phyloP scores from a whole-genome alignment of 2,888 invertebrate genomes.

The Lobophora halterata region DNA sequence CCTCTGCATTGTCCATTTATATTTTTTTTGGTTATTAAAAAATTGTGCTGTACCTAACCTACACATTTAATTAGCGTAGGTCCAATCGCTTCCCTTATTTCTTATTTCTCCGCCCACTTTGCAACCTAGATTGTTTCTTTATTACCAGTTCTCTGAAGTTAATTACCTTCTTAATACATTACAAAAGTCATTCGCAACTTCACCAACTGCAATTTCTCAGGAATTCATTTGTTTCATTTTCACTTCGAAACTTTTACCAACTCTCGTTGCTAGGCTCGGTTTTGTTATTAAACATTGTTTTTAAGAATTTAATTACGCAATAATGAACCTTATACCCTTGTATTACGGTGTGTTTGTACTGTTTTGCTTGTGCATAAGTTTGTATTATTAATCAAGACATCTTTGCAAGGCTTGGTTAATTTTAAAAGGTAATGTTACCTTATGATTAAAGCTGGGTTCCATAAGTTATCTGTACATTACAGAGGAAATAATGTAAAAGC shows the following conservation, averaged over 20 bases:
- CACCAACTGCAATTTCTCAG: constrained; percentile 13
- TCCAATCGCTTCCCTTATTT: too few relatives aligned
- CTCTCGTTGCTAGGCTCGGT: constrained; percentile 21
- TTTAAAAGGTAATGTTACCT: constrained; percentile 19
- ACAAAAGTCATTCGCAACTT: too few relatives aligned
- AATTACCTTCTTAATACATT: too few relatives aligned
- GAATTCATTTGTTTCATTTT: constrained; percentile 21
- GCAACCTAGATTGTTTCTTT: too few relatives aligned
- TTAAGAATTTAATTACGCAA: constrained; percentile 8
- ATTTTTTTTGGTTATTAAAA: too few relatives aligned
- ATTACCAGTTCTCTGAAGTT: too few relatives aligned
- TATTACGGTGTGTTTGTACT: constrained; percentile 10
- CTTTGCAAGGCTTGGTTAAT: constrained; percentile 20
- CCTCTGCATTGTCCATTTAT: too few relatives aligned
- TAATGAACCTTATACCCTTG: constrained; percentile 15
- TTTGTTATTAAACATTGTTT: constrained; percentile 25
- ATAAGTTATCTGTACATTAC: background rate
- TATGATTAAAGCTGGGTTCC: background rate
- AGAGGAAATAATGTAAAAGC: background rate
- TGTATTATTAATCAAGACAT: constrained; percentile 28
- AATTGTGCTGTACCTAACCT: too few relatives aligned
- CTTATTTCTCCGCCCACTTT: too few relatives aligned
- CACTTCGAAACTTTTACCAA: constrained; percentile 29
- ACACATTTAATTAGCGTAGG: too few relatives aligned
- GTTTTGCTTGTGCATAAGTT: constrained; percentile 17